A percentile compares a stretch with the other conserved stretches of the same genome.
phyloP scores from a whole-genome alignment of 2,888 invertebrate genomes.

The Microctonus aethiopoides region DNA sequence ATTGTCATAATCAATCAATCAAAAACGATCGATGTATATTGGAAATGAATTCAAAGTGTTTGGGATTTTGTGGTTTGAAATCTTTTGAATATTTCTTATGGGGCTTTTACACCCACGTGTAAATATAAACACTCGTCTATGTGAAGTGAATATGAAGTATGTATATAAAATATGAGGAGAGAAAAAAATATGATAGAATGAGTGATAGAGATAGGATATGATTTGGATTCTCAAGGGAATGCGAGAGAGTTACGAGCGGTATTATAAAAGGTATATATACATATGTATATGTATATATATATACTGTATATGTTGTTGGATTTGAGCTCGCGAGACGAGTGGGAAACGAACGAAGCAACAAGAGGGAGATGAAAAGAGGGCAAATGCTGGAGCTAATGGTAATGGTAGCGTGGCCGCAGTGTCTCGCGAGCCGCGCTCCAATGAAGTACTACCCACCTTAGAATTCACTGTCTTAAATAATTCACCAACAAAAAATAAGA shows the following conservation, averaged over 20 bases:
- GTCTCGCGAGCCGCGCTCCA: conserved; percentile 61
- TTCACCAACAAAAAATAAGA: neutral
- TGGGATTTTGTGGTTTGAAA: neutral
- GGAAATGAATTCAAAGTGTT: neutral
- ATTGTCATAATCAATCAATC: neutral
- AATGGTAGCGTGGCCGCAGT: conserved; percentile 62
- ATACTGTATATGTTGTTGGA: neutral
- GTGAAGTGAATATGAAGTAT: neutral
- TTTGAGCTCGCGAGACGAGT: conserved; percentile 27
- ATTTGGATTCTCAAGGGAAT: conserved; percentile 40
- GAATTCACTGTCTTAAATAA: neutral
- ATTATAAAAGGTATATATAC: conserved; percentile 15
- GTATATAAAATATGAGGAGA: neutral
- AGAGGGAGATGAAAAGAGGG: conserved; percentile 50
- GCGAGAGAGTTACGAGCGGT: neutral
- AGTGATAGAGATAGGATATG: conserved; percentile 25
- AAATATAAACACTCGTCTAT: conserved; percentile 18
- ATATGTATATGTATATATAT: neutral
- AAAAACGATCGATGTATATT: neutral
- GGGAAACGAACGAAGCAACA: conserved; percentile 46
- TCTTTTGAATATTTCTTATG: neutral
- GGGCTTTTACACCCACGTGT: conserved; percentile 43
- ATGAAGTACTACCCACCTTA: conserved; percentile 49
- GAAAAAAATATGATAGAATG: neutral
- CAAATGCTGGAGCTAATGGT: conserved; percentile 59